These are phyloP conservation scores for Pogonocherus hispidulus DNA, from an alignment of 2,888 invertebrate species.

Conservation along the genomic window DNA sequence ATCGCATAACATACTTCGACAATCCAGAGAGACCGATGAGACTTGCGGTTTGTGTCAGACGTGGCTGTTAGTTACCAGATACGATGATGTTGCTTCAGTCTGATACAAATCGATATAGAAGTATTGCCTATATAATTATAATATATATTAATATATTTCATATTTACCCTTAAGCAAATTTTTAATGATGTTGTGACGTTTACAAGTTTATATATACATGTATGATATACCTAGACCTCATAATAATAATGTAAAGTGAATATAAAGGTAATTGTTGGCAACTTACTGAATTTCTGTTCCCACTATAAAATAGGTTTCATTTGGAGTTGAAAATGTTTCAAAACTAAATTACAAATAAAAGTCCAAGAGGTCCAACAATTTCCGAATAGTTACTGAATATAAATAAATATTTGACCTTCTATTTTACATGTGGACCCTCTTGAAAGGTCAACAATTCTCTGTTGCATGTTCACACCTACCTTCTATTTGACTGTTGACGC, in stretches of 20 bases:
- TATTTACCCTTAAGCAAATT: slow-evolving; percentile 31
- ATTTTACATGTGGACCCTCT: neutral
- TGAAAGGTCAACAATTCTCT: neutral
- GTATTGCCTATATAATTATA: slow-evolving; percentile 45
- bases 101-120: slow-evolving; percentile 37
- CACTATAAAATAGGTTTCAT: too few species aligned
- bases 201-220: slow-evolving; percentile 30
- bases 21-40: slow-evolving; percentile 41
- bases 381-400: too few species aligned
- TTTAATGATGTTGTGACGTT: slow-evolving; percentile 44
- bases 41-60: slow-evolving; percentile 41
- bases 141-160: slow-evolving; percentile 16
- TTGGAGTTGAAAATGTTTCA: too few species aligned
- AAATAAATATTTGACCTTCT: too few species aligned
- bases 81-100: slow-evolving; percentile 14
- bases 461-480: neutral
- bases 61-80: slow-evolving; percentile 35
- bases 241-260: neutral
- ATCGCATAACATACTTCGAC: slow-evolving; percentile 76
- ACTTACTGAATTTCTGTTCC: too few species aligned
- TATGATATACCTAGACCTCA: slow-evolving; percentile 33
- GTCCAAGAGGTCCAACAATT: too few species aligned
- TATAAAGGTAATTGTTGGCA: too few species aligned
- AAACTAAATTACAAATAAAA: too few species aligned
- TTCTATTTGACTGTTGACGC: neutral